These are phyloP conservation scores for Prenolepis imparis DNA, from an alignment of 2,888 invertebrate genomes.

Conservation along the genomic window DNA sequence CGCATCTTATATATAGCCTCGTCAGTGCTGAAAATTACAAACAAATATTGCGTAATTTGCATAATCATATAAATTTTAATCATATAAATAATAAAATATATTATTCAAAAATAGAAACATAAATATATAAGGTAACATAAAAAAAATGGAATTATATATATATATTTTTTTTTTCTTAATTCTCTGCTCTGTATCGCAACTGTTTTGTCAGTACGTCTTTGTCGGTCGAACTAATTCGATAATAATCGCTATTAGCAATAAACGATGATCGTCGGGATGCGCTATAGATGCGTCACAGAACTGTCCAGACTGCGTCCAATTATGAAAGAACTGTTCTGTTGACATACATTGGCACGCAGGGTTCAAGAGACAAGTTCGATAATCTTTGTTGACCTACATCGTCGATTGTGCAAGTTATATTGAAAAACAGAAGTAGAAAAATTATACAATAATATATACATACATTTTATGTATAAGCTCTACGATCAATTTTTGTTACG, in stretches of 20 bases:
- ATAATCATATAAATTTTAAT: not conserved
- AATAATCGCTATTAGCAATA: constrained; percentile 56
- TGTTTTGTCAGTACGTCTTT: not conserved
- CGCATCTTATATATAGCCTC: not conserved
- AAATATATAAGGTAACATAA: not conserved
- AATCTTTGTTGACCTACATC: constrained; percentile 69
- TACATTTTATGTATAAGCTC: not conserved
- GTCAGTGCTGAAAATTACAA: not conserved
- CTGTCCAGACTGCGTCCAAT: constrained; percentile 55
- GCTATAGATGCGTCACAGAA: constrained; percentile 61
- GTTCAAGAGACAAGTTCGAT: constrained; percentile 79
- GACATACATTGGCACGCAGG: constrained; percentile 61
- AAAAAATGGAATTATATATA: not conserved
- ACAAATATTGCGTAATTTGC: not conserved
- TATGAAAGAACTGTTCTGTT: constrained; percentile 50
- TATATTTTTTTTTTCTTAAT: not conserved
- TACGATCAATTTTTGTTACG: not conserved
- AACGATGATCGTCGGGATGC: constrained; percentile 54
- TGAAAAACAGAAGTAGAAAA: not conserved
- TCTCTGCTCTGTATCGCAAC: not conserved
- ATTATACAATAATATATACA: not conserved
- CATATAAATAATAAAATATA: not conserved
- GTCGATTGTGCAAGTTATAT: constrained; percentile 16
- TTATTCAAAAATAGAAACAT: not conserved
- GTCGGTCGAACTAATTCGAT: constrained; percentile 24